Conservation (phyloP, 2,113 vertebrate genomes). For the Notothenia rossii region DNA sequence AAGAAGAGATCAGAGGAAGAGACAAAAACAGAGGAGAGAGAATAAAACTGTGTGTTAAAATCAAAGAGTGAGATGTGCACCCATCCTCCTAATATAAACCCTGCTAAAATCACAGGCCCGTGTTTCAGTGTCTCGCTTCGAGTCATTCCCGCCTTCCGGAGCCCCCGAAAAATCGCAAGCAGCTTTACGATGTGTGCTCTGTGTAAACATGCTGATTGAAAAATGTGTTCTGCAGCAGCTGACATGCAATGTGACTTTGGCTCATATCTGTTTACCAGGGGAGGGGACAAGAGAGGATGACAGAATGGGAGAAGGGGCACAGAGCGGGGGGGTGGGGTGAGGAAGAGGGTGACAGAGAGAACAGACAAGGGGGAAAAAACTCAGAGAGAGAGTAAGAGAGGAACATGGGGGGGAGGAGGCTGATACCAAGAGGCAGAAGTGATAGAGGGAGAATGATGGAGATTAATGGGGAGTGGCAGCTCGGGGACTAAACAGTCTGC, state of each 20-base stretch:
- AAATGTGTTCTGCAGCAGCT: slow-evolving; percentile 52
- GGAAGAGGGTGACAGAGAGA: slow-evolving; percentile 40
- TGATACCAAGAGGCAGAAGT: slow-evolving; percentile 61
- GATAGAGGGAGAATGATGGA: slow-evolving; percentile 72
- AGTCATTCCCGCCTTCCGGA: slow-evolving; percentile 25
- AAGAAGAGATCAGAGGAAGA: slow-evolving; percentile 60
- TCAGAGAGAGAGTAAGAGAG: slow-evolving; percentile 22
- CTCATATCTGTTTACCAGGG: slow-evolving; percentile 58
- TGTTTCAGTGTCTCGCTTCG: slow-evolving; percentile 39
- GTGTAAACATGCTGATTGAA: slow-evolving; percentile 70
- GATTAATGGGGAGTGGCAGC: slow-evolving; percentile 78
- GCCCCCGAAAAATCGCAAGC: slow-evolving; percentile 32
- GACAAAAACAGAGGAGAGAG: slow-evolving; percentile 51
- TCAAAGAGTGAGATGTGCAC: slow-evolving; percentile 49
- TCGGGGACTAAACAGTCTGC: slow-evolving; percentile 61
- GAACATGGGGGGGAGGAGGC: slow-evolving; percentile 31
- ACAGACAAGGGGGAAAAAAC: slow-evolving; percentile 8
- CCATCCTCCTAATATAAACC: slow-evolving; percentile 49
- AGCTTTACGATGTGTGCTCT: slow-evolving; percentile 25
- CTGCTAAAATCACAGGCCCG: slow-evolving; percentile 34
- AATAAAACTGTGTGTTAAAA: slow-evolving; percentile 66
- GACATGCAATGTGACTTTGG: slow-evolving; percentile 61
- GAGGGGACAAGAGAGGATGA: slow-evolving; percentile 41
- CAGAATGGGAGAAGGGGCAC: slow-evolving; percentile 41
- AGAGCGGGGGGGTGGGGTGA: slow-evolving; percentile 23